Percentiles rank a stretch among this genome's conserved stretches.
phyloP scores from a whole-genome alignment of 2,113 vertebrate species.

The Mus musculus region GRCm39 chr2:63007501-63008000 shows the following conservation, averaged over 20 bases:
- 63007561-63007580: not conserved
- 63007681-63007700: not conserved
- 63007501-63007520: not conserved
- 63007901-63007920: not conserved
- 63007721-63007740: not conserved
- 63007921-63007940: not conserved
- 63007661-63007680: slow-evolving; percentile 19
- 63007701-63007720: slow-evolving; percentile 55
- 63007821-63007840: slow-evolving; percentile 36
- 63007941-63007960: not conserved
- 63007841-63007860: not conserved
- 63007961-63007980: not conserved
- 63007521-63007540: not conserved
- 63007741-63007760: not conserved
- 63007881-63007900: not conserved
- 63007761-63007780: not conserved
- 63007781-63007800: not conserved
- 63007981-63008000: not conserved
- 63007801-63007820: slow-evolving; percentile 6
- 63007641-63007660: not conserved
- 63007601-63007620: not conserved
- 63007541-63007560: not conserved
- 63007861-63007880: not conserved
- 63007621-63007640: not conserved
- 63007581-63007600: not conserved